Percentiles rank a stretch among this genome's conserved stretches.
Evolutionary conservation across 2,113 vertebrate species (phyloP).

Genomic region (human): DNA sequence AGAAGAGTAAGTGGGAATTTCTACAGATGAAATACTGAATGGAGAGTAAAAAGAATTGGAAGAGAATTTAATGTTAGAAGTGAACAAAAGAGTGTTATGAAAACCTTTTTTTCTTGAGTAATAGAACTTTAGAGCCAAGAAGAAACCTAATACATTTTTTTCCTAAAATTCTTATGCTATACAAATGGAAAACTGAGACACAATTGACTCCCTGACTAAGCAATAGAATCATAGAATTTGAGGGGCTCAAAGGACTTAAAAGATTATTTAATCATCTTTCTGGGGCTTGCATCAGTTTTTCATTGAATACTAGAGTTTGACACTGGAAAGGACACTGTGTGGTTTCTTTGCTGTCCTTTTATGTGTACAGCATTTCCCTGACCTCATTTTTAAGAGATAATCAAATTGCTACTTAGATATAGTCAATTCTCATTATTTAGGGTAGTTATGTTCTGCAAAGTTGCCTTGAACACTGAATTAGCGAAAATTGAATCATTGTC

Average conservation of each 20-base stretch:
- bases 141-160: slow-evolving; percentile 3
- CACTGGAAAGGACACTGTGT: not conserved
- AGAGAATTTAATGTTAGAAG: slow-evolving; percentile 22
- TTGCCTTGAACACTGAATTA: not conserved
- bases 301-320: not conserved
- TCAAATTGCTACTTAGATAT: not conserved
- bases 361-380: not conserved
- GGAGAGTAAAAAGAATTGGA: not conserved
- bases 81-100: not conserved
- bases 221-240: not conserved
- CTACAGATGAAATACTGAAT: not conserved
- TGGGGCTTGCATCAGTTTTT: not conserved
- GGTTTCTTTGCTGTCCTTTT: not conserved
- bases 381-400: not conserved
- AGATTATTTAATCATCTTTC: not conserved
- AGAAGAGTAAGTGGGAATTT: not conserved
- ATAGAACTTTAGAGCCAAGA: not conserved
- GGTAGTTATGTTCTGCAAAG: not conserved
- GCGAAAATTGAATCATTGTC: not conserved
- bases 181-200: not conserved
- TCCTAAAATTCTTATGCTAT: not conserved
- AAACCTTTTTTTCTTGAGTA: not conserved
- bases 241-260: not conserved
- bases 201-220: not conserved
- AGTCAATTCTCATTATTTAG: not conserved